phyloP scores from a whole-genome alignment of 2,888 invertebrate species.

The Pristionchus exspectatus region DNA sequence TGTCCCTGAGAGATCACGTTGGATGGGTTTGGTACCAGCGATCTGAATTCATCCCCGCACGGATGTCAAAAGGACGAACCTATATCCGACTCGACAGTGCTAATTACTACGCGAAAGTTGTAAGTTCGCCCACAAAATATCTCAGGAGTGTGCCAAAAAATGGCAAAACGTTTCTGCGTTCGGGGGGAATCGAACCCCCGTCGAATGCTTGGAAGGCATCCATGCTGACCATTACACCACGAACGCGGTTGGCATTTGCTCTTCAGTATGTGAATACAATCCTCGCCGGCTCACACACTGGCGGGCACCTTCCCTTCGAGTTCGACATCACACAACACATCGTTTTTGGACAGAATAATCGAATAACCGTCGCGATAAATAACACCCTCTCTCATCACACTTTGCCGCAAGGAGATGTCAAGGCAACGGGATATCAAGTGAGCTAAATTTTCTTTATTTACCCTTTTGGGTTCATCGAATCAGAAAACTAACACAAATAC shows the following conservation, averaged over 20 bases:
- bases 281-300: conserved; percentile 88
- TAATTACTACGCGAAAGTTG: conserved; percentile 91
- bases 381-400: conserved; percentile 91
- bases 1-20: conserved; percentile 89
- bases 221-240: conserved; percentile 67
- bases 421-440: neutral
- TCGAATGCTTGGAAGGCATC: conserved; percentile 68
- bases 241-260: conserved; percentile 45
- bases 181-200: conserved; percentile 66
- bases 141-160: neutral
- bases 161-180: conserved; percentile 56
- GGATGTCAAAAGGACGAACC: conserved; percentile 57
- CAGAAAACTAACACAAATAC: too few relatives aligned
- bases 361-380: conserved; percentile 88
- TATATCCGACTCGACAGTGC: conserved; percentile 94
- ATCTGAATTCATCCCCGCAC: conserved; percentile 60
- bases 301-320: conserved; percentile 96
- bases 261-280: conserved; percentile 92
- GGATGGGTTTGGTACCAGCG: conserved; percentile 93
- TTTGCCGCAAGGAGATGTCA: conserved; percentile 83
- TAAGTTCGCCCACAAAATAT: conserved; percentile 71
- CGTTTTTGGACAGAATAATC: conserved; percentile 60
- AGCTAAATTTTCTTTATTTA: neutral
- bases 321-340: conserved; percentile 86
- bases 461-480: too few relatives aligned